phyloP scores from a whole-genome alignment of 2,113 vertebrate genomes.

The Vicugna pacos region DNA sequence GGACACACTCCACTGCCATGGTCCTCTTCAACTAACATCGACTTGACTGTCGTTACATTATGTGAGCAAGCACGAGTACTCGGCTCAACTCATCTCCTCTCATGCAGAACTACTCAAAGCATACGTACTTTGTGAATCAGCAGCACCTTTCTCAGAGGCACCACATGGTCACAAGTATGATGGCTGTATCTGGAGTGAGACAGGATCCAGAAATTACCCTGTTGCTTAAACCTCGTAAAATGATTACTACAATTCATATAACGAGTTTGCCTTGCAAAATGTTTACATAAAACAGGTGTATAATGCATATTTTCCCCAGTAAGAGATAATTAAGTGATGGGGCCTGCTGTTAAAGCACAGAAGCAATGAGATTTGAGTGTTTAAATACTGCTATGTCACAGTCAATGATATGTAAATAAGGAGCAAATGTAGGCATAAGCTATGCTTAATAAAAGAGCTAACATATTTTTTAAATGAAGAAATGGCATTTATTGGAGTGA shows the following conservation, averaged over 20 bases:
- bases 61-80: background rate
- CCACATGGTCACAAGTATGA: background rate
- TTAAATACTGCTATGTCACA: background rate
- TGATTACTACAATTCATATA: background rate
- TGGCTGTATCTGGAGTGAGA: background rate
- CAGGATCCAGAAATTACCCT: background rate
- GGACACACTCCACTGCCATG: accelerated
- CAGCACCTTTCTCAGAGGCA: background rate
- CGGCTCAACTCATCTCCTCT: background rate
- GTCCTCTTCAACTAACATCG: background rate
- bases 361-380: constrained; percentile 4
- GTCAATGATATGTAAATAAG: background rate
- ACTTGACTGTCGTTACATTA: background rate
- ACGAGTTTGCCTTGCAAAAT: background rate
- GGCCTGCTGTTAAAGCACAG: background rate
- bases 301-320: background rate
- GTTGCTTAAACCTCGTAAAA: constrained; percentile 32
- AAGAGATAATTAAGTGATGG: constrained; percentile 49
- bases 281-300: constrained; percentile 2
- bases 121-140: background rate
- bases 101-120: background rate
- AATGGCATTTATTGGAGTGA: background rate
- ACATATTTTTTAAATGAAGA: background rate
- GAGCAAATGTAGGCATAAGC: background rate
- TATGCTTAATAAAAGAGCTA: background rate